A percentile compares a stretch with the other conserved stretches of the same genome.
phyloP scores from a whole-genome alignment of 1,140 invertebrate genomes.

The Calephelis nemesis region DNA sequence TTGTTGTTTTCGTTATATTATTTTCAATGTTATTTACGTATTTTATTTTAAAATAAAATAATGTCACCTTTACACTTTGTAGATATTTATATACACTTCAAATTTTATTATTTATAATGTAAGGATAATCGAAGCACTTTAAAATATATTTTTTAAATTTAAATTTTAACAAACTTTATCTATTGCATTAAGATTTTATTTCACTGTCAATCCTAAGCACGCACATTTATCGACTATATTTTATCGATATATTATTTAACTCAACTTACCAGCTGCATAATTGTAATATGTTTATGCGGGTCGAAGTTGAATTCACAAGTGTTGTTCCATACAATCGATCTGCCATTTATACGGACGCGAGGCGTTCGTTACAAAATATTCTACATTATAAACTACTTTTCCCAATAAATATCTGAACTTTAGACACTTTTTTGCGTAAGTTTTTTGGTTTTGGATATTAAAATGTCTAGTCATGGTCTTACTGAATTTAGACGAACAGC shows the following conservation, averaged over 20 bases:
- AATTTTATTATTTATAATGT: too few relatives aligned
- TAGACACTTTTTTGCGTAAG: conserved; percentile 57
- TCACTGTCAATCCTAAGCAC: conserved; percentile 11
- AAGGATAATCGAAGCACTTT: background rate
- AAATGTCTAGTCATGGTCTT: background rate
- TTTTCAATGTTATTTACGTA: too few relatives aligned
- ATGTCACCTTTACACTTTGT: too few relatives aligned
- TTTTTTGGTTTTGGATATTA: conserved; percentile 25
- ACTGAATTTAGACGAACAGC: background rate
- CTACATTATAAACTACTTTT: conserved; percentile 62
- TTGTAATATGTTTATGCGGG: conserved; percentile 47
- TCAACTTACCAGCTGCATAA: conserved; percentile 67
- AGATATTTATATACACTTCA: too few relatives aligned
- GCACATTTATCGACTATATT: background rate
- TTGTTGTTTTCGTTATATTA: too few relatives aligned
- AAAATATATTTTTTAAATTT: background rate
- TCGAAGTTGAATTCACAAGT: conserved; percentile 59
- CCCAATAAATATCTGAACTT: conserved; percentile 62
- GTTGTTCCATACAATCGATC: conserved; percentile 38
- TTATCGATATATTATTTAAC: conserved; percentile 21
- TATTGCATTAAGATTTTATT: background rate
- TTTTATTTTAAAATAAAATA: too few relatives aligned
- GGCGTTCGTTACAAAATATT: conserved; percentile 62
- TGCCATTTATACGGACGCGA: conserved; percentile 53
- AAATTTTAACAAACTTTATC: conserved; percentile 5